Evolutionary conservation across 2,113 vertebrate species (phyloP).

Genomic region (Microcebus griseorufus): DNA sequence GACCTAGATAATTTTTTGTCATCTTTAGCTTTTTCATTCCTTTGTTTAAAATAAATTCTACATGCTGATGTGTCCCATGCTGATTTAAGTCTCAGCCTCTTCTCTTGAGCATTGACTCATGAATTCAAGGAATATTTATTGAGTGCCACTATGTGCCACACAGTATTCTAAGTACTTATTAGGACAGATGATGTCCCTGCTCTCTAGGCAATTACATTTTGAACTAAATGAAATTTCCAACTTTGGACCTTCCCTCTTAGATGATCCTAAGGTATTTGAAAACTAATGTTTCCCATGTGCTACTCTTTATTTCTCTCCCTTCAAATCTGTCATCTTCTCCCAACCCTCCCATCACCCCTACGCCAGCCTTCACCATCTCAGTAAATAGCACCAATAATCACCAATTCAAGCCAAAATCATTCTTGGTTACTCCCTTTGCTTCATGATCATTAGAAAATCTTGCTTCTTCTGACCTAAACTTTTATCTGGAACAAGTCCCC

Average conservation of each 20-base stretch:
- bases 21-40: neutral
- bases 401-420: neutral
- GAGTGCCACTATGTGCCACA: neutral
- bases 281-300: neutral
- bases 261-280: neutral
- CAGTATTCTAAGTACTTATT: neutral
- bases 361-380: neutral
- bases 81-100: neutral
- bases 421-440: neutral
- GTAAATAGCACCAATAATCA: neutral
- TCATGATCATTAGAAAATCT: neutral
- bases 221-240: constrained; percentile 3
- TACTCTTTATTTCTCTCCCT: neutral
- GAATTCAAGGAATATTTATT: neutral
- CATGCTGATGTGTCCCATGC: neutral
- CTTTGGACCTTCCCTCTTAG: neutral
- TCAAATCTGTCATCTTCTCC: neutral
- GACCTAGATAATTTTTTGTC: neutral
- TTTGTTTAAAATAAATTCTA: neutral
- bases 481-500: neutral
- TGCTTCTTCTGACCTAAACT: neutral
- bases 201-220: constrained; percentile 19
- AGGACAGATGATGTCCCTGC: neutral
- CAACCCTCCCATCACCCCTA: neutral
- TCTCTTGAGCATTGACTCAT: neutral